Percentiles rank a stretch among this genome's conserved stretches.
phyloP scores from a whole-genome alignment of 2,113 vertebrate species.

The Ceyx margarethae region DNA sequence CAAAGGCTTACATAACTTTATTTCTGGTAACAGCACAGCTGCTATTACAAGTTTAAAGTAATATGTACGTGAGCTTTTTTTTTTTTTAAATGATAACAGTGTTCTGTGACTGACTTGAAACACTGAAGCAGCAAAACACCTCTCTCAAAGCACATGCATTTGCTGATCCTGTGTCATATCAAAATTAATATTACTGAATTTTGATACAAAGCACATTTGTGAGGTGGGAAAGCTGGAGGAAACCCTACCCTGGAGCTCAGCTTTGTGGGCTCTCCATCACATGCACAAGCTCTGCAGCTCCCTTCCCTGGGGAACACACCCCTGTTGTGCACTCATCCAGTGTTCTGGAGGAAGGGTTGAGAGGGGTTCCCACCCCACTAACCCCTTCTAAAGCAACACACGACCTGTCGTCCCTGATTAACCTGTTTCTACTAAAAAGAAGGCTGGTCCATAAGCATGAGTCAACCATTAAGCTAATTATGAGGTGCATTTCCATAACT shows the following conservation, averaged over 20 bases:
- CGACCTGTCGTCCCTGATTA: background rate
- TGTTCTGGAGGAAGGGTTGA: background rate
- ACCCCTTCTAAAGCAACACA: background rate
- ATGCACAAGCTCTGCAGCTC: background rate
- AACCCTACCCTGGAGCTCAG: background rate
- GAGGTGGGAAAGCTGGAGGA: background rate
- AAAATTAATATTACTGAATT: background rate
- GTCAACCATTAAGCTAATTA: background rate
- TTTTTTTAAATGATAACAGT: background rate
- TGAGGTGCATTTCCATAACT: background rate
- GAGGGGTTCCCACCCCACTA: background rate
- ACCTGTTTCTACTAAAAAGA: background rate
- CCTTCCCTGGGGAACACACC: rapidly evolving
- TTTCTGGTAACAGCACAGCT: conserved; percentile 20
- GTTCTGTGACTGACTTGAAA: background rate
- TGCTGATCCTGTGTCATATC: background rate
- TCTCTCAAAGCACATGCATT: background rate
- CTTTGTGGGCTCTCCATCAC: background rate
- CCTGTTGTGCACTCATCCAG: rapidly evolving
- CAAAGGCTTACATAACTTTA: conserved; percentile 14
- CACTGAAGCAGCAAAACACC: background rate
- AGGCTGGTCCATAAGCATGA: background rate
- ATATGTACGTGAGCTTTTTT: rapidly evolving
- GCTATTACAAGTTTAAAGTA: background rate
- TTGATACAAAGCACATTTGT: background rate